phyloP scores from a whole-genome alignment of 2,888 invertebrate species.

The Celastrina argiolus region DNA sequence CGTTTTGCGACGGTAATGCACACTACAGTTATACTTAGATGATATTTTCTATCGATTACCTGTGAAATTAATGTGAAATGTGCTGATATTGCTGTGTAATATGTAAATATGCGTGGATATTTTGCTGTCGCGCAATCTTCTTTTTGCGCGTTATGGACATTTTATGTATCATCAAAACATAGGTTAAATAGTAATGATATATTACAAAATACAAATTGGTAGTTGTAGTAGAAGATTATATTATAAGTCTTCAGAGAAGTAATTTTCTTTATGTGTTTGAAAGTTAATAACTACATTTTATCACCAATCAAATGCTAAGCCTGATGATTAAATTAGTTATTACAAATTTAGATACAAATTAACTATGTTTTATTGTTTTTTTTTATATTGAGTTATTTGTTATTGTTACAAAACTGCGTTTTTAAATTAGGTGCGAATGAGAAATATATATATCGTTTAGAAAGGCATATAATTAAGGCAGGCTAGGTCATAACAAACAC shows the following conservation, averaged over 20 bases:
- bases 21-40: not conserved
- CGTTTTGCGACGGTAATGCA: not conserved
- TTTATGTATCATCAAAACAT: no score
- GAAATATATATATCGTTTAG: not conserved
- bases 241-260: not conserved
- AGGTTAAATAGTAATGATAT: no score
- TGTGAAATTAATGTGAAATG: not conserved
- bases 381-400: not conserved
- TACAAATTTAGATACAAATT: not conserved
- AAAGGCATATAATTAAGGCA: no score
- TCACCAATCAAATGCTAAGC: not conserved
- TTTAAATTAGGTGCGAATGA: no score
- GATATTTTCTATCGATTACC: not conserved
- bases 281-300: not conserved
- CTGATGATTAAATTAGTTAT: not conserved
- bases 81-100: not conserved
- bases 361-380: not conserved
- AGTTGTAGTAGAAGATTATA: not conserved
- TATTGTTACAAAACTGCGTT: no score
- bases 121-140: no score
- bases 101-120: not conserved
- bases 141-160: no score
- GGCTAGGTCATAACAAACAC: not conserved
- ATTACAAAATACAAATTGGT: no score
- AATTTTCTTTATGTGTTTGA: not conserved